Conservation (phyloP, 2,797 vertebrate genomes). For the Acridotheres tristis region DNA sequence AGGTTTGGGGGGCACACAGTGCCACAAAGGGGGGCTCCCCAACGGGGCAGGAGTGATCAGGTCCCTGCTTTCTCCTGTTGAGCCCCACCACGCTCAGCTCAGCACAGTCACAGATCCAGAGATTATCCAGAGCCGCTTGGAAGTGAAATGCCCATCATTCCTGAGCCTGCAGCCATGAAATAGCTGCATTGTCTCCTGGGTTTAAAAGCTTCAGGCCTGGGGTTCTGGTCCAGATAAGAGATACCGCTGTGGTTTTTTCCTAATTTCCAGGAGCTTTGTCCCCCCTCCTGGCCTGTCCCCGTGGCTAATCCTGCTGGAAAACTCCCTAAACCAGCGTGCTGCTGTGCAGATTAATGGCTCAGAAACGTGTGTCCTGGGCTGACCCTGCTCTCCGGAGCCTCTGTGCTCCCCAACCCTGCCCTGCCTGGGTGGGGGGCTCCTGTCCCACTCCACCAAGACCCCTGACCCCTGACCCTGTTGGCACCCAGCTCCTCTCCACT, state of each 20-base stretch:
- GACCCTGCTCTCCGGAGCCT: neutral
- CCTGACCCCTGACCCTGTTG: neutral
- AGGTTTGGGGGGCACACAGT: neutral
- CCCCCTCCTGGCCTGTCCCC: neutral
- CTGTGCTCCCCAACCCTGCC: neutral
- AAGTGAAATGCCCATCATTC: constrained; percentile 41
- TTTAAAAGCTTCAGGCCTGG: constrained; percentile 18
- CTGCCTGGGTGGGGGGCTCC: too few relatives aligned
- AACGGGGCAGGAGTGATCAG: rapidly evolving
- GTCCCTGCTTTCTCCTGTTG: rapidly evolving
- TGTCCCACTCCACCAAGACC: neutral
- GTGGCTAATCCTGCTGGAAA: neutral
- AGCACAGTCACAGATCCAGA: neutral
- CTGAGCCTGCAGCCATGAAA: constrained; percentile 38
- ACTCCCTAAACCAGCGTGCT: neutral
- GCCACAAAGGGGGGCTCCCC: neutral
- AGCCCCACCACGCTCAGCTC: neutral
- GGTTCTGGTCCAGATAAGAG: constrained; percentile 38
- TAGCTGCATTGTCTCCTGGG: constrained; percentile 43
- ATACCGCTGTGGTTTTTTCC: neutral
- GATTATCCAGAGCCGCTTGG: constrained; percentile 55
- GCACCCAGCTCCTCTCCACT: neutral
- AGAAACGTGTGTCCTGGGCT: neutral
- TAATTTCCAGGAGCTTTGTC: constrained; percentile 50
- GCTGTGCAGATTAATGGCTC: neutral